Evolutionary conservation across 2,797 vertebrate genomes (phyloP).

Genomic region (Epinephelus awoara): DNA sequence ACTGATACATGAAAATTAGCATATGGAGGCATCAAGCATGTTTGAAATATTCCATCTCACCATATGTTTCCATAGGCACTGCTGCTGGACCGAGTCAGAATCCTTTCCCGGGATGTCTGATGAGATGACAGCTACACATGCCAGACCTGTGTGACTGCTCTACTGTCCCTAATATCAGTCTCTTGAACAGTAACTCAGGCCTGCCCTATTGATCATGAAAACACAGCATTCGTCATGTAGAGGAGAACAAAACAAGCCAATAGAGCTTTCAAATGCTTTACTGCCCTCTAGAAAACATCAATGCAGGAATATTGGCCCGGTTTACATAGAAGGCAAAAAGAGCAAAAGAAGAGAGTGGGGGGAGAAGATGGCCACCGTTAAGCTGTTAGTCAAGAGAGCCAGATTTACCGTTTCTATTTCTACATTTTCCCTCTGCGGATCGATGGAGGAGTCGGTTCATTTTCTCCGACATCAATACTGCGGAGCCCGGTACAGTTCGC

Average conservation of each 20-base stretch:
- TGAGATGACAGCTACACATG: slow-evolving; percentile 37
- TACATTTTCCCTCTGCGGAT: slow-evolving; percentile 82
- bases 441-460: slow-evolving; percentile 83
- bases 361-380: slow-evolving; percentile 76
- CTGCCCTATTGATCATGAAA: slow-evolving; percentile 77
- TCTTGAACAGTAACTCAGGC: slow-evolving; percentile 60
- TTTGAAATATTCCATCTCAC: slow-evolving; percentile 35
- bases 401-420: slow-evolving; percentile 87
- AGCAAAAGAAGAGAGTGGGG: slow-evolving; percentile 31
- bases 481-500: slow-evolving; percentile 66
- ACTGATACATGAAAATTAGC: slow-evolving; percentile 12
- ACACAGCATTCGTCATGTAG: slow-evolving; percentile 76
- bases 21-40: slow-evolving; percentile 33
- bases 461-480: slow-evolving; percentile 85
- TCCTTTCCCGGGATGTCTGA: slow-evolving; percentile 19
- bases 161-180: slow-evolving; percentile 44
- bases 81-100: slow-evolving; percentile 27
- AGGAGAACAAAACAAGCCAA: slow-evolving; percentile 81
- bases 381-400: slow-evolving; percentile 82
- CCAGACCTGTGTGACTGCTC: slow-evolving; percentile 41
- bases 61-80: slow-evolving; percentile 44
- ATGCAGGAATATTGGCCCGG: slow-evolving; percentile 77
- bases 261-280: slow-evolving; percentile 81
- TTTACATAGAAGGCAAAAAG: slow-evolving; percentile 75
- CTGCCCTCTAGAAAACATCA: slow-evolving; percentile 82